Percentiles rank a stretch among this genome's conserved stretches.
Conservation (phyloP, 2,797 vertebrate genomes). For the Diceros bicornis region DNA sequence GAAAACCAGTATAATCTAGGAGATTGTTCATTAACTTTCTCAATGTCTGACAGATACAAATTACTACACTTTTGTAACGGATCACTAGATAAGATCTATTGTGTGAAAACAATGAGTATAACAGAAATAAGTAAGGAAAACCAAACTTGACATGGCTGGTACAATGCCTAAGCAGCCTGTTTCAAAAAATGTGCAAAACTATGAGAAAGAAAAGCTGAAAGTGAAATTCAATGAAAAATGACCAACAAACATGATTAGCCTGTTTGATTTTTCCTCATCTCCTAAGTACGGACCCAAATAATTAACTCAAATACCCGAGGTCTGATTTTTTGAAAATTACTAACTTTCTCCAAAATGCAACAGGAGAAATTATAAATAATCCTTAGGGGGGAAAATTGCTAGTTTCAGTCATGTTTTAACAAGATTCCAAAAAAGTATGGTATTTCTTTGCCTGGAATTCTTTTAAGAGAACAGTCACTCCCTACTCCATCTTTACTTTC, state of each 20-base stretch:
- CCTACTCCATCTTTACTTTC: not conserved
- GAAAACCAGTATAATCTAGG: not conserved
- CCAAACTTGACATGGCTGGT: not conserved
- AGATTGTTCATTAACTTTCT: constrained; percentile 44
- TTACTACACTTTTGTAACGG: not conserved
- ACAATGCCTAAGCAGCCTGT: not conserved
- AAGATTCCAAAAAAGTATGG: constrained; percentile 18
- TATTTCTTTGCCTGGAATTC: constrained; percentile 7
- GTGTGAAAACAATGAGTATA: not conserved
- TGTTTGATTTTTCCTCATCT: constrained; percentile 14
- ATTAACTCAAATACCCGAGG: not conserved
- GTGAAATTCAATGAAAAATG: not conserved
- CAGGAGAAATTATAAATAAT: not conserved
- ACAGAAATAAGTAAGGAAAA: constrained; percentile 19
- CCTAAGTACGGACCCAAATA: not conserved
- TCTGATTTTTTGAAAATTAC: constrained; percentile 6
- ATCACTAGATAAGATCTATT: not conserved
- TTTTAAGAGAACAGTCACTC: constrained; percentile 30
- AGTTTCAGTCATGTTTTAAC: constrained; percentile 13
- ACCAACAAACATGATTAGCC: not conserved
- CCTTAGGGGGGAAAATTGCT: not conserved
- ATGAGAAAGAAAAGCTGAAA: not conserved
- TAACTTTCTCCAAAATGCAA: constrained; percentile 27
- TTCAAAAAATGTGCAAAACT: constrained; percentile 31
- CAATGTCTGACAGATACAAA: not conserved